Evolutionary conservation across 2,888 invertebrate genomes (phyloP).

Genomic region (Lycocerus yunnanus): DNA sequence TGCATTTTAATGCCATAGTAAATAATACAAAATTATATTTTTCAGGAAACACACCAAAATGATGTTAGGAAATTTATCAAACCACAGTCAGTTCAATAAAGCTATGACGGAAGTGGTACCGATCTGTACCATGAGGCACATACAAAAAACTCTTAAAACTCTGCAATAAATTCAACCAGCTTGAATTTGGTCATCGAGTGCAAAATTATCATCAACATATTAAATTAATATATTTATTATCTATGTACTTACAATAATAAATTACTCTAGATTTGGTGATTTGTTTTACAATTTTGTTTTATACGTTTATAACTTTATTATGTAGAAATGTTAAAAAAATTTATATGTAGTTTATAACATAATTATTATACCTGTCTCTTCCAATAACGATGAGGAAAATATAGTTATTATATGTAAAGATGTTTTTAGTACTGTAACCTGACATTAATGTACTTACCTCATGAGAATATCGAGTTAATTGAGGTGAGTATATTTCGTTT

Average conservation of each 20-base stretch:
- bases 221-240: constrained; percentile 1
- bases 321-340: constrained; percentile 16
- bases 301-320: constrained; percentile 17
- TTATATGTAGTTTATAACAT: constrained; percentile 26
- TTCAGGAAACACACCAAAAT: constrained; percentile 73
- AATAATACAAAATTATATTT: background rate
- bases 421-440: background rate
- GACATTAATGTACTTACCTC: too few species aligned
- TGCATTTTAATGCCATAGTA: too few species aligned
- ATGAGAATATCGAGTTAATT: too few species aligned
- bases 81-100: constrained; percentile 76
- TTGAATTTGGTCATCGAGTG: constrained; percentile 7
- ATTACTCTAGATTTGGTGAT: constrained; percentile 12
- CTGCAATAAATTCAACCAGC: constrained; percentile 50
- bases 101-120: constrained; percentile 81
- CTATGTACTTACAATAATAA: background rate
- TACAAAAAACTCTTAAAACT: constrained; percentile 77
- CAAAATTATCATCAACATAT: constrained; percentile 1
- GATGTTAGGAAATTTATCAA: constrained; percentile 73
- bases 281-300: constrained; percentile 19
- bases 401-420: background rate
- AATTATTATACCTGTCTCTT: constrained; percentile 24
- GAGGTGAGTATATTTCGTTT: too few species aligned
- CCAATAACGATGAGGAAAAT: constrained; percentile 11
- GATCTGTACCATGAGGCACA: constrained; percentile 76